Evolutionary conservation across 37 sponge, comb jelly and placozoan genomes (phyloP).

Genomic region (Cliona cf. orientalis): DNA sequence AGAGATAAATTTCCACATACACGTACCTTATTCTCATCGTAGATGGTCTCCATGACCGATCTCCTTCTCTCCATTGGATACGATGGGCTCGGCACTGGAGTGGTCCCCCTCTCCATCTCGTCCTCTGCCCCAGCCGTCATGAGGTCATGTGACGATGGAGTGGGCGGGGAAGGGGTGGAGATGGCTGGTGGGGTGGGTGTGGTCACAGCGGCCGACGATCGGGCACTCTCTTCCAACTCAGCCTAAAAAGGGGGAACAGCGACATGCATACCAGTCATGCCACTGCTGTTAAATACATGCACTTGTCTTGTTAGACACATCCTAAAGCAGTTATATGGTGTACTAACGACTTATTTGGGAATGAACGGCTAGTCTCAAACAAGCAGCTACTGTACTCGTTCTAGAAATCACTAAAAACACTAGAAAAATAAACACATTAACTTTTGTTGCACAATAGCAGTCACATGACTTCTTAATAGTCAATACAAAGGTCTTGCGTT

Average conservation of each 20-base stretch:
- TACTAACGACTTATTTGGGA: too few relatives aligned
- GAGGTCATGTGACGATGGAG: background rate
- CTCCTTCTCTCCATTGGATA: conserved; percentile 1
- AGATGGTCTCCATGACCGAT: conserved; percentile 53
- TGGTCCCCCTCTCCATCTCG: background rate
- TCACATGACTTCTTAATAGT: too few relatives aligned
- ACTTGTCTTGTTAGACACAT: too few relatives aligned
- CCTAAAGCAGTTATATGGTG: too few relatives aligned
- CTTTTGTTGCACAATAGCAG: too few relatives aligned
- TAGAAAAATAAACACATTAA: too few relatives aligned
- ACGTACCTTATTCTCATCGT: conserved; percentile 59
- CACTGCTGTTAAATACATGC: background rate
- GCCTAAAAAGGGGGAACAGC: too few relatives aligned
- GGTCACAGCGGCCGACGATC: background rate
- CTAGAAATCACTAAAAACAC: too few relatives aligned
- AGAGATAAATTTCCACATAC: too few relatives aligned
- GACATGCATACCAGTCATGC: background rate
- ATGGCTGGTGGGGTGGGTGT: background rate
- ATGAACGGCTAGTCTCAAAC: too few relatives aligned
- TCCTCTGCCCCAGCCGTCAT: background rate
- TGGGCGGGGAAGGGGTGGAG: conserved; percentile 20
- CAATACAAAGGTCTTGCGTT: too few relatives aligned
- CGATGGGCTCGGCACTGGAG: background rate
- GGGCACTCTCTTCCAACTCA: conserved; percentile 36
- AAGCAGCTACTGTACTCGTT: too few relatives aligned